Base-by-base conservation (phyloP, 1,140 invertebrate genomes). In the Nephila pilipes region DNA sequence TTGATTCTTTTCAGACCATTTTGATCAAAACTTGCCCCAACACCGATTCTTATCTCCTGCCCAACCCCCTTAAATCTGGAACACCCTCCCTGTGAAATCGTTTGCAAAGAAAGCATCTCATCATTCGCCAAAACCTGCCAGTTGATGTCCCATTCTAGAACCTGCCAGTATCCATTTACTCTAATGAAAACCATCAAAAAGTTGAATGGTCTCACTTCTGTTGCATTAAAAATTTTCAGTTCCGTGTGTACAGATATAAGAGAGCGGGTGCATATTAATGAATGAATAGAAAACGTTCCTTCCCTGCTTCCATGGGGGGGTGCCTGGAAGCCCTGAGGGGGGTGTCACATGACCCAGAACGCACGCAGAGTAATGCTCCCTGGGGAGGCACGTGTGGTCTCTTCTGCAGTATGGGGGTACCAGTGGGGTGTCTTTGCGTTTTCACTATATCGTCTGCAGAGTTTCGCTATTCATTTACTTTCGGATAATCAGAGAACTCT, bases 151-250 rank as follows among this genome's bases (percentile, higher is more conserved):
- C 29, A 32, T 75, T 25, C 65, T 75, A 6, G 25, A 32, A 75
- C 69, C 69, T 75, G 69, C 69, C 69, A 75, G 12, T 36, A 75
- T 75, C 32, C 69, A 75, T 75, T 75, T 75, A 36, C 32, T 14
- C 29, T 75, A 75, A 75, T 75, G 69, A 75, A 75, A 75, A 18
- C 69, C 69, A 75, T 75, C 69, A 36, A 75, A 75, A 75, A 75
- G 69, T 32, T 75, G 69, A 75, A 36, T 75, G 69, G 69, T 32
- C 18, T 75, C 29, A 75, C 69, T 75, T 75, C 69, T 29, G 69
- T 29, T 18, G 69, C 69, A 75, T 75, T 75, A 75, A 75, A 75
- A 75, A 36, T 75, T 36, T 32, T 75, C 69, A 32, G 69, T 46
- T 46, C 46, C 46, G 46, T 46, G 46, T 10, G 46, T 46, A 46